phyloP scores from a whole-genome alignment of 1,140 invertebrate genomes.

The Liolophura sinensis region DNA sequence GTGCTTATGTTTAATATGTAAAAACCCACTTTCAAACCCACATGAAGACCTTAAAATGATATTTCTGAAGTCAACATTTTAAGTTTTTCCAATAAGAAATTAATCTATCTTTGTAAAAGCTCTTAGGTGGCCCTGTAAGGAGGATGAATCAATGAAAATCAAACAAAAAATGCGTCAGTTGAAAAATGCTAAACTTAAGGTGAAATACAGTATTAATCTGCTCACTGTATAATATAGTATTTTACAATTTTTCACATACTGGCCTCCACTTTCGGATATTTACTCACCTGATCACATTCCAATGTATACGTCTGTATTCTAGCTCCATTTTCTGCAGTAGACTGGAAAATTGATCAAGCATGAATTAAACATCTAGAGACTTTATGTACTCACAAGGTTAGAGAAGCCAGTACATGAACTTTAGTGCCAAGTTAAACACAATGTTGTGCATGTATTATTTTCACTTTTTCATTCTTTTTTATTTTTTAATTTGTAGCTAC shows the following conservation, averaged over 20 bases:
- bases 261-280: neutral
- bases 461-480: no score
- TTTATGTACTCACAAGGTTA: neutral
- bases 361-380: slow-evolving; percentile 53
- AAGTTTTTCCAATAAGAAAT: no score
- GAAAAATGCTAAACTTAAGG: neutral
- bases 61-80: no score
- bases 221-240: neutral
- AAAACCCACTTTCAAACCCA: slow-evolving; percentile 2
- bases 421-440: no score
- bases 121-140: no score
- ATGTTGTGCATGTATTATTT: no score
- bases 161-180: neutral
- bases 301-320: slow-evolving; percentile 76
- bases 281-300: slow-evolving; percentile 72
- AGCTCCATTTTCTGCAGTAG: slow-evolving; percentile 76
- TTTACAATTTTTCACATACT: no score
- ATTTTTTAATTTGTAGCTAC: no score
- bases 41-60: no score
- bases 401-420: slow-evolving; percentile 4
- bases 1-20: neutral
- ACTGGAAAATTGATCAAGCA: slow-evolving; percentile 68
- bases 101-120: no score
- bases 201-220: neutral
- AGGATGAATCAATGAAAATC: neutral